Percentiles rank a stretch among this genome's conserved stretches.
phyloP scores from a whole-genome alignment of 2,888 invertebrate genomes.

The Monochamus alternatus region DNA sequence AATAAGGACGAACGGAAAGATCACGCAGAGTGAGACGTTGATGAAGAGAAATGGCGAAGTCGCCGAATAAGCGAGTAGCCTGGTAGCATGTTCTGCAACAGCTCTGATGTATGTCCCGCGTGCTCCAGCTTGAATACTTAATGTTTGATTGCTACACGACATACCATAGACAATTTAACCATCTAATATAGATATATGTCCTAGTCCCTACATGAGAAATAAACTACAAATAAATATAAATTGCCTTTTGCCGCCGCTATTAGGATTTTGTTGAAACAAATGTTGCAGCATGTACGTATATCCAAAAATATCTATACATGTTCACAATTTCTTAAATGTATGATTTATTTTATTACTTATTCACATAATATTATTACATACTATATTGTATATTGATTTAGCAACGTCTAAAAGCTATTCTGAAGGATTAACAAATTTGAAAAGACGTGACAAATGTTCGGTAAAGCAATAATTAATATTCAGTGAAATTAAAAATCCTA shows the following conservation, averaged over 20 bases:
- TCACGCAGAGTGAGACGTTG: slow-evolving; percentile 65
- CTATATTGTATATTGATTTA: no score
- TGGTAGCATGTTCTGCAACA: slow-evolving; percentile 53
- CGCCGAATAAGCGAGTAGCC: slow-evolving; percentile 58
- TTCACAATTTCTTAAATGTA: no score
- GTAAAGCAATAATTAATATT: no score
- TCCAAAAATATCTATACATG: not conserved
- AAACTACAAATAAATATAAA: slow-evolving; percentile 52
- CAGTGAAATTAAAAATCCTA: no score
- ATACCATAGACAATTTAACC: slow-evolving; percentile 64
- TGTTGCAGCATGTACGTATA: slow-evolving; percentile 2
- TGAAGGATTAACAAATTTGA: no score
- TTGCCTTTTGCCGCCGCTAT: slow-evolving; percentile 37
- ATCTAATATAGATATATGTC: slow-evolving; percentile 62
- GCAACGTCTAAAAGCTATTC: no score
- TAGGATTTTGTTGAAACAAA: slow-evolving; percentile 43
- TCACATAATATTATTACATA: no score
- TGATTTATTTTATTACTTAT: no score
- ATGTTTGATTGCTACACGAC: slow-evolving; percentile 66
- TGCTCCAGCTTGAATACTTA: slow-evolving; percentile 68
- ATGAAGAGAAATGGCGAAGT: slow-evolving; percentile 69
- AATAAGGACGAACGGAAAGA: slow-evolving; percentile 66
- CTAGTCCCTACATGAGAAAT: slow-evolving; percentile 47
- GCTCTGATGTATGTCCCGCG: slow-evolving; percentile 66
- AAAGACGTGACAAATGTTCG: no score